A percentile compares a stretch with the other conserved stretches of the same genome.
phyloP scores from a whole-genome alignment of 2,113 vertebrate genomes.

The Mormyrus iriodes region DNA sequence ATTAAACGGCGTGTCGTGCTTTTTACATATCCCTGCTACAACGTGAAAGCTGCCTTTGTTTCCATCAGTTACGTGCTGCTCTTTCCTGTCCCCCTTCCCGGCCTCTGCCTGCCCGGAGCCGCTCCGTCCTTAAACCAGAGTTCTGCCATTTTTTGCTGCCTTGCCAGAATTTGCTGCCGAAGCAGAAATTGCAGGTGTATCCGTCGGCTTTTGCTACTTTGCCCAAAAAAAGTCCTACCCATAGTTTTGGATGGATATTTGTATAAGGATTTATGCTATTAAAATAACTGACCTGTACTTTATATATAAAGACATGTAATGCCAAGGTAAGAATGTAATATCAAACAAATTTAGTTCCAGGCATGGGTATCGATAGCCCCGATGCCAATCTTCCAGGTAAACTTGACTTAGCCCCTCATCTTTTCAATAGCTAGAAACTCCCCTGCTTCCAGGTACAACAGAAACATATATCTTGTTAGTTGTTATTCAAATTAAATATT shows the following conservation, averaged over 20 bases:
- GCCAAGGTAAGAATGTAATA: no score
- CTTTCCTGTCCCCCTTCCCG: background rate
- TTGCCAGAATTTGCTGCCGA: background rate
- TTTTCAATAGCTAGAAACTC: no score
- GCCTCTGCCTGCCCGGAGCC: background rate
- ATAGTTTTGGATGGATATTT: background rate
- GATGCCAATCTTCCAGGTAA: no score
- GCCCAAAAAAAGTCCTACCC: background rate
- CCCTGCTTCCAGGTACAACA: no score
- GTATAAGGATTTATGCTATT: background rate
- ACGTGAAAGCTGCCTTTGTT: slow-evolving; percentile 35
- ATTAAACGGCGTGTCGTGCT: slow-evolving; percentile 53
- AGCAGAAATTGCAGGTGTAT: background rate
- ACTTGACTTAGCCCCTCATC: no score
- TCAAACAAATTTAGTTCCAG: no score
- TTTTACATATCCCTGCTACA: slow-evolving; percentile 61
- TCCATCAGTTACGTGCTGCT: slow-evolving; percentile 24
- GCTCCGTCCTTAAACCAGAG: background rate
- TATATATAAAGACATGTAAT: background rate
- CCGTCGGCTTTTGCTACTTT: background rate
- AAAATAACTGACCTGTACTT: no score
- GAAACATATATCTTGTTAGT: no score
- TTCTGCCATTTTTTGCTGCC: background rate
- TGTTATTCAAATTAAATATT: background rate
- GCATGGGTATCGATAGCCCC: no score